Conservation (phyloP, 2,113 vertebrate genomes). For the Thalassarche chlororhynchos region DNA sequence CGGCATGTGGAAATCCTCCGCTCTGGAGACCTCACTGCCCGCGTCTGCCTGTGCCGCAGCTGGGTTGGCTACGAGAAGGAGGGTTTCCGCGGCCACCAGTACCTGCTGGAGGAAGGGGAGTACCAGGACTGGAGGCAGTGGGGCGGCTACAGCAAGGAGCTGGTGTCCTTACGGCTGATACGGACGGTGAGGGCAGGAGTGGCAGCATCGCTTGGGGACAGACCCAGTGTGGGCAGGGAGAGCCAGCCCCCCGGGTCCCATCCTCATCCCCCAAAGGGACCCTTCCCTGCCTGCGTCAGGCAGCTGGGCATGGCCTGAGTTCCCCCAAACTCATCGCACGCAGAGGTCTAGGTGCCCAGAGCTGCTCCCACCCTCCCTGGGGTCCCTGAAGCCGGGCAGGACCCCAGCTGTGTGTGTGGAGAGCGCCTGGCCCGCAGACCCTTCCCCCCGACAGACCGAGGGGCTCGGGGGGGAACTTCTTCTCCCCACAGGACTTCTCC, state of each 20-base stretch:
- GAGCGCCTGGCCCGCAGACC: accelerated
- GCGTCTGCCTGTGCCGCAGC: constrained; percentile 55
- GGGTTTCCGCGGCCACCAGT: constrained; percentile 93
- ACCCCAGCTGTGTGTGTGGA: accelerated
- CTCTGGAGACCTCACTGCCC: neutral
- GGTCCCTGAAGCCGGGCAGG: neutral
- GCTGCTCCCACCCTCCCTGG: neutral
- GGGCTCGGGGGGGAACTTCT: neutral
- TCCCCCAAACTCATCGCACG: neutral
- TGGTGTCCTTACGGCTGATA: constrained; percentile 88
- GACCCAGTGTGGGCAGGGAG: neutral
- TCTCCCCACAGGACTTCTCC: constrained; percentile 82
- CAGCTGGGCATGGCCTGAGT: neutral
- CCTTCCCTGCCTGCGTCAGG: neutral
- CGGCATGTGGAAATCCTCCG: neutral
- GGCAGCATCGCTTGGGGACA: accelerated
- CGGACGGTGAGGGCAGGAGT: constrained; percentile 81
- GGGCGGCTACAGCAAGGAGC: constrained; percentile 83
- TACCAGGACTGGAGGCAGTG: constrained; percentile 91
- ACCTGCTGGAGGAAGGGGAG: constrained; percentile 96
- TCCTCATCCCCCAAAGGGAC: neutral
- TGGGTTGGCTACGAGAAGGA: constrained; percentile 97
- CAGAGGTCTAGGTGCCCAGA: neutral
- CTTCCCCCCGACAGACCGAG: neutral
- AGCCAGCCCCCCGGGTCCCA: neutral